Conservation (phyloP, 2,113 vertebrate species). For the cat (Felis catus) region F.catus_Fca126_mat1.0 CM031423.1:48963001-48963500, state of each 20-base stretch:
- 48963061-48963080: conserved; percentile 15
- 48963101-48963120: background rate
- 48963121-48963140: background rate
- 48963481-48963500: background rate
- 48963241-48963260: background rate
- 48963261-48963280: background rate
- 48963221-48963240: background rate
- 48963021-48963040: conserved; percentile 58
- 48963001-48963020: conserved; percentile 72
- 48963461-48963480: background rate
- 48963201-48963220: background rate
- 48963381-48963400: background rate
- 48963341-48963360: background rate
- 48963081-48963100: background rate
- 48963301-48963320: background rate
- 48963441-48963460: background rate
- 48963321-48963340: background rate
- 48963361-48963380: background rate
- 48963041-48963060: background rate
- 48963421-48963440: background rate
- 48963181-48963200: background rate
- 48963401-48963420: background rate
- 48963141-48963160: background rate
- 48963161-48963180: background rate
- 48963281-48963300: background rate